phyloP scores from a whole-genome alignment of 1,140 invertebrate species.

The Notospermus geniculatus region DNA sequence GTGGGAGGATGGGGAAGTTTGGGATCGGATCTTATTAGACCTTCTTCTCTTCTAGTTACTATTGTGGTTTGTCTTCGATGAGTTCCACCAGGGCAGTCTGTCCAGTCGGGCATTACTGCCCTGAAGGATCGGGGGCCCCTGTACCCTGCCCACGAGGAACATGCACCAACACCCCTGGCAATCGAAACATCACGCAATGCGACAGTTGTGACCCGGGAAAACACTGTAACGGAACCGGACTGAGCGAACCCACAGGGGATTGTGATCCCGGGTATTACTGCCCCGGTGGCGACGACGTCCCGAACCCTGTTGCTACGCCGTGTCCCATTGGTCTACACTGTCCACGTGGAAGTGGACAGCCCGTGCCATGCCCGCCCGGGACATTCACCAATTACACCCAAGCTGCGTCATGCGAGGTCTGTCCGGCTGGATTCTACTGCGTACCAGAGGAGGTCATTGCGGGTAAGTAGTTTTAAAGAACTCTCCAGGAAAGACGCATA shows the following conservation, averaged over 20 bases:
- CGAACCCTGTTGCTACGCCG: constrained; percentile 37
- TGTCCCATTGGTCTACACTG: constrained; percentile 50
- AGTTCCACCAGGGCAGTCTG: constrained; percentile 33
- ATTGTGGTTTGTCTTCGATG: constrained; percentile 44
- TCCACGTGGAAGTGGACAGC: constrained; percentile 35
- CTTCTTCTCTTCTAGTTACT: constrained; percentile 33
- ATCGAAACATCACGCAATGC: constrained; percentile 36
- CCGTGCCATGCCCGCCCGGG: constrained; percentile 42
- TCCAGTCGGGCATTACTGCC: constrained; percentile 43
- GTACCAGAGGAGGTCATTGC: constrained; percentile 48
- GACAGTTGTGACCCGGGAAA: constrained; percentile 41
- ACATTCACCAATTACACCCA: constrained; percentile 44
- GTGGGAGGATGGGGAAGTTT: too few species aligned
- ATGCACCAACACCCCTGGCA: constrained; percentile 39
- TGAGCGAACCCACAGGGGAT: constrained; percentile 26
- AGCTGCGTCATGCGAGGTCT: constrained; percentile 32
- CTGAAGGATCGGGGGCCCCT: constrained; percentile 33
- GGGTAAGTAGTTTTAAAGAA: constrained; percentile 27
- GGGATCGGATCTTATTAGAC: neutral
- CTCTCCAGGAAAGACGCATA: too few species aligned
- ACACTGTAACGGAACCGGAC: constrained; percentile 46
- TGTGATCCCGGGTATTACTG: constrained; percentile 50
- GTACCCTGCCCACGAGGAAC: constrained; percentile 35
- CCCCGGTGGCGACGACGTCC: constrained; percentile 37
- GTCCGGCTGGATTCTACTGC: constrained; percentile 48